Conservation (phyloP, 2,888 invertebrate genomes). For the Platycheirus rosarum region DNA sequence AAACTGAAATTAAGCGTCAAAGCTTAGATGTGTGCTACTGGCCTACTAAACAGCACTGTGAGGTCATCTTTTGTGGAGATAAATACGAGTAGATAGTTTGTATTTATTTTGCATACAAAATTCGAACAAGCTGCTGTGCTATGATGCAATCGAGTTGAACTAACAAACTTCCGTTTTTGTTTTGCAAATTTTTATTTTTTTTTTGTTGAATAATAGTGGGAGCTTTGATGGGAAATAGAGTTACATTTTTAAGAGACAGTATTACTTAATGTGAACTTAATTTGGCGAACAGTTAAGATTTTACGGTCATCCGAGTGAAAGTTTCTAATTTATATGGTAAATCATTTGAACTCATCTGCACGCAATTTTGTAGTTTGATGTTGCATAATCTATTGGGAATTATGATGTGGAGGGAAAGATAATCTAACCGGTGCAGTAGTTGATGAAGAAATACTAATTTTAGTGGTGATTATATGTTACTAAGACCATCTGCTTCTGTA, state of each 20-base stretch:
- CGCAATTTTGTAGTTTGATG: background rate
- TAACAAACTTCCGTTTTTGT: slow-evolving; percentile 61
- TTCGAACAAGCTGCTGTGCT: slow-evolving; percentile 31
- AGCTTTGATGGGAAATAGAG: slow-evolving; percentile 22
- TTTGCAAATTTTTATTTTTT: slow-evolving; percentile 25
- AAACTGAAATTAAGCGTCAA: background rate
- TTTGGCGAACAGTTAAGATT: slow-evolving; percentile 15
- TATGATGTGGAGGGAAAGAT: too few species aligned
- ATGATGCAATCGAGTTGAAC: slow-evolving; percentile 56
- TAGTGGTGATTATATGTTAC: background rate
- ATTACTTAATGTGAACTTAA: slow-evolving; percentile 31
- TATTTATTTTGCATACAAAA: slow-evolving; percentile 57
- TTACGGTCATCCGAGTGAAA: slow-evolving; percentile 27
- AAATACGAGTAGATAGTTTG: background rate
- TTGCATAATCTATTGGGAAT: background rate
- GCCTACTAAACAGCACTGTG: slow-evolving; percentile 57
- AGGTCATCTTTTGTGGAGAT: slow-evolving; percentile 53
- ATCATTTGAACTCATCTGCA: background rate
- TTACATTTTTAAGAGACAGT: background rate
- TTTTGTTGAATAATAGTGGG: slow-evolving; percentile 10
- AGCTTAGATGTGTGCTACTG: slow-evolving; percentile 37
- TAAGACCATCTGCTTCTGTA: background rate
- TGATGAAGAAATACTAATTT: background rate
- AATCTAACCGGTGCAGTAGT: too few species aligned
- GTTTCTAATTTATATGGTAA: slow-evolving; percentile 19